phyloP scores from a whole-genome alignment of 2,888 invertebrate species.

The Drosophila nigritarsus region DNA sequence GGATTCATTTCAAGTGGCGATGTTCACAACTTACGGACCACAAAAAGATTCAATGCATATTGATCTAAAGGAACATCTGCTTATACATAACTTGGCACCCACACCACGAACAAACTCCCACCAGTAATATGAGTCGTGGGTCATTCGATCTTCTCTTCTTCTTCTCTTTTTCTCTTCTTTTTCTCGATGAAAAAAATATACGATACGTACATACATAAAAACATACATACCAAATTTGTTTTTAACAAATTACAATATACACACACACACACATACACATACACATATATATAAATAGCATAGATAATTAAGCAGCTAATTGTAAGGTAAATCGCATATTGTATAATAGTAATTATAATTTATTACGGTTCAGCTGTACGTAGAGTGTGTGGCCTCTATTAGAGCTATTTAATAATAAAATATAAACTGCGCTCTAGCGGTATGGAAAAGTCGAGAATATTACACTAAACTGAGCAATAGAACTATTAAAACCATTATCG shows the following conservation, averaged over 20 bases:
- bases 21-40: constrained; percentile 25
- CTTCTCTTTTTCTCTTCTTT: not conserved
- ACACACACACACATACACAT: constrained; percentile 16
- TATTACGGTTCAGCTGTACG: constrained; percentile 21
- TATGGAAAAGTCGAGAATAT: constrained; percentile 33
- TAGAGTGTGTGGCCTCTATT: constrained; percentile 8
- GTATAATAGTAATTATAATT: constrained; percentile 39
- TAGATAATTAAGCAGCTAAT: constrained; percentile 63
- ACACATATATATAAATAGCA: constrained; percentile 33
- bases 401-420: constrained; percentile 20
- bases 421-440: constrained; percentile 11
- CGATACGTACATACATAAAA: constrained; percentile 39
- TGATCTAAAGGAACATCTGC: constrained; percentile 26
- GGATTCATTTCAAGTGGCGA: constrained; percentile 28
- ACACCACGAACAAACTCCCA: constrained; percentile 5
- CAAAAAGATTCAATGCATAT: constrained; percentile 20
- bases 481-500: not conserved
- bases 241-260: constrained; percentile 52
- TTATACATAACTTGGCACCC: constrained; percentile 29
- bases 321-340: constrained; percentile 54
- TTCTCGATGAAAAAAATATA: constrained; percentile 26
- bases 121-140: constrained; percentile 9
- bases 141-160: not conserved
- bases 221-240: constrained; percentile 51
- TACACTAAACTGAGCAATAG: constrained; percentile 15